Evolutionary conservation across 1,140 invertebrate genomes (phyloP), one percentile per base, ranked within the genome.

Genomic region (Zophobas atratus): DNA sequence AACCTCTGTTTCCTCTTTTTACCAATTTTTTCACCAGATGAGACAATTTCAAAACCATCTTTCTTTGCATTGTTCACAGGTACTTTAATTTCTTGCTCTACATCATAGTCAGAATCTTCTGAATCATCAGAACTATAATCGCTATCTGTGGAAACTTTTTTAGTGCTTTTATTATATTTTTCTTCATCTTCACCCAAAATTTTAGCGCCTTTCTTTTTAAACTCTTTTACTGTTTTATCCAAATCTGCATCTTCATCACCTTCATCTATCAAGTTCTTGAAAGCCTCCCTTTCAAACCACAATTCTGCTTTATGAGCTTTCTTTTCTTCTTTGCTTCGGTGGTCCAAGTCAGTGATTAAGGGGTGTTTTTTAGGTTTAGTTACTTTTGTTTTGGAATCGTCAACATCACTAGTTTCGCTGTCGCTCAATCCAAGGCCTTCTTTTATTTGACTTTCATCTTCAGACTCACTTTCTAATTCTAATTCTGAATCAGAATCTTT

Each of bases 231-330:
- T 86, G 97, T 90, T 85, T 92, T 92, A 83, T 97, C 94, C 74
- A 98, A 88, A 87, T 98, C 97, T 38, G 92, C 91, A 84, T 96
- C 95, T 86, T 97, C 96, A 85, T 95, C 94, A 82, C 96, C 94
- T 55, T 92, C 92, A 67, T 97, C 94, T 80, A 94, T 92, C 43
- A 97, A 86, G 82, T 94, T 91, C 84, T 96, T 94, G 84, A 99
- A 97, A 70, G 92, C 90, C 82, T 97, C 95, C 88, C 96, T 96
- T 82, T 96, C 92, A 86, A 98, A 98, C 96, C 96, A 98, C 6
- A 95, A 86, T 79, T 96, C 90, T 0, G 95, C 94, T 86, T 95
- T 96, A 75, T 93, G 91, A 51, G 92, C 88, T 48, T 91, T 89
- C 83, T 92, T 94, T 0, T 92, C 90, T 55, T 92, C 90, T 80